Percentiles rank a stretch among this genome's conserved stretches.
Evolutionary conservation across 2,888 invertebrate genomes (phyloP).

Genomic region (Polia nebulosa): DNA sequence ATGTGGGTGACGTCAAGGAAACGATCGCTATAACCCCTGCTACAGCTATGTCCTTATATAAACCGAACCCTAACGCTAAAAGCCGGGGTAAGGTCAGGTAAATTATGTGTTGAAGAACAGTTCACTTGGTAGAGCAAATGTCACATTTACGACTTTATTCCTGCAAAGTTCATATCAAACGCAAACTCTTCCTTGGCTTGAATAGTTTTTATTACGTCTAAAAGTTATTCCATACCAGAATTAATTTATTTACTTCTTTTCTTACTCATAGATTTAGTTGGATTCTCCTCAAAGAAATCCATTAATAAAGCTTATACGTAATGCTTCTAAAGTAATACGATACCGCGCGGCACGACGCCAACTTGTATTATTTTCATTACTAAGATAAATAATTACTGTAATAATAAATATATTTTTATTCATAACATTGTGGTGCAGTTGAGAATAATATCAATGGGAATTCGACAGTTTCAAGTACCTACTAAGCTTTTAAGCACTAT

Average conservation of each 20-base stretch:
- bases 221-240: neutral
- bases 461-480: slow-evolving; percentile 5
- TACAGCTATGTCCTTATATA: slow-evolving; percentile 42
- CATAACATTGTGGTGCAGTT: slow-evolving; percentile 7
- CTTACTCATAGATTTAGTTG: slow-evolving; percentile 7
- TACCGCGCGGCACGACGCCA: slow-evolving; percentile 69
- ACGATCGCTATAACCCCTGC: slow-evolving; percentile 43
- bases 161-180: slow-evolving; percentile 5
- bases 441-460: slow-evolving; percentile 14
- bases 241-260: slow-evolving; percentile 8
- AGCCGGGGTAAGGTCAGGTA: slow-evolving; percentile 46
- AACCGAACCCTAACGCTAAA: slow-evolving; percentile 37
- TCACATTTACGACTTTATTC: slow-evolving; percentile 30
- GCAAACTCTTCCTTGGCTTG: neutral
- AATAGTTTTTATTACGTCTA: slow-evolving; percentile 15
- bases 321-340: slow-evolving; percentile 65
- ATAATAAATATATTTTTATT: slow-evolving; percentile 32
- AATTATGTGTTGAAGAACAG: slow-evolving; percentile 28
- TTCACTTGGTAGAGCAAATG: slow-evolving; percentile 31
- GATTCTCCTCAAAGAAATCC: slow-evolving; percentile 38
- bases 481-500: no score
- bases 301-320: slow-evolving; percentile 57
- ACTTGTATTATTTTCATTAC: slow-evolving; percentile 67
- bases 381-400: slow-evolving; percentile 55
- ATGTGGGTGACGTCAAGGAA: slow-evolving; percentile 47